phyloP scores from a whole-genome alignment of 2,113 vertebrate genomes.

The mouse (Mus musculus) region GRCm39 chr10:105433001-105433500 shows the following conservation, averaged over 20 bases:
- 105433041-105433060: constrained; percentile 62
- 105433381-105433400: constrained; percentile 61
- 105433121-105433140: constrained; percentile 85
- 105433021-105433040: neutral
- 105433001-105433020: neutral
- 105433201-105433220: constrained; percentile 87
- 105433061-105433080: constrained; percentile 65
- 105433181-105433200: constrained; percentile 86
- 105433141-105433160: constrained; percentile 83
- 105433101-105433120: constrained; percentile 75
- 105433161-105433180: constrained; percentile 85
- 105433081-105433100: constrained; percentile 79
- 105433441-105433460: constrained; percentile 57
- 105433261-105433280: constrained; percentile 63
- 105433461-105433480: neutral
- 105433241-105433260: constrained; percentile 82
- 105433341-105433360: constrained; percentile 80
- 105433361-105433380: constrained; percentile 70
- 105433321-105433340: constrained; percentile 80
- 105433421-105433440: constrained; percentile 69
- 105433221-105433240: constrained; percentile 80
- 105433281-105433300: constrained; percentile 81
- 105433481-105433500: neutral
- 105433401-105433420: constrained; percentile 70
- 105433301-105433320: constrained; percentile 83